Percentiles rank a stretch among this genome's conserved stretches.
These are phyloP conservation scores for Cygnus olor DNA, from an alignment of 2,797 vertebrate genomes.

Conservation along the genomic window DNA sequence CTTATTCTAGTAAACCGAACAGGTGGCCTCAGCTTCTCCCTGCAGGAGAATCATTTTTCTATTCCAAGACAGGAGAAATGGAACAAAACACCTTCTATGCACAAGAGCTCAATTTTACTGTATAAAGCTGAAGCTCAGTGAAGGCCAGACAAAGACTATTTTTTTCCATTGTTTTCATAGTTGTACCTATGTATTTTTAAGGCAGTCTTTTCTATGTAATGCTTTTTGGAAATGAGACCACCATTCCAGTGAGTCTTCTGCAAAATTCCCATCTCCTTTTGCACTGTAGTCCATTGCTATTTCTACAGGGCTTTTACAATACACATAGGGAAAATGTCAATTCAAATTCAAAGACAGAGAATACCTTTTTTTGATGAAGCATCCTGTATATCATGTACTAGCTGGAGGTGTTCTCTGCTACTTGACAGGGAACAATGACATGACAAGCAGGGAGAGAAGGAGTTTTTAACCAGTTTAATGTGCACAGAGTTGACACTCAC, in stretches of 20 bases:
- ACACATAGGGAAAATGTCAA: conserved; percentile 35
- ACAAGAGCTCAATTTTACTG: not conserved
- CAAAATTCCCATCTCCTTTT: not conserved
- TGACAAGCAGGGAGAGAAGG: conserved; percentile 12
- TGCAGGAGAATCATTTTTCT: conserved; percentile 1
- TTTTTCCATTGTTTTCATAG: not conserved
- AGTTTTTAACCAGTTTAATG: conserved; percentile 46
- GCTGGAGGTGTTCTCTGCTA: conserved; percentile 51
- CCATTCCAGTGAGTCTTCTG: not conserved
- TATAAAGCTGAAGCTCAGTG: not conserved
- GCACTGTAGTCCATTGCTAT: not conserved
- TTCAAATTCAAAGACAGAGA: conserved; percentile 58
- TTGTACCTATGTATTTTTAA: not conserved
- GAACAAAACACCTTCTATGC: not conserved
- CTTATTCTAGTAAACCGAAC: conserved; percentile 38
- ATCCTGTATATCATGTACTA: conserved; percentile 54
- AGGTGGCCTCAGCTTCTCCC: not conserved
- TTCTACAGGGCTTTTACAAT: conserved; percentile 31
- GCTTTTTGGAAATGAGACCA: conserved; percentile 4
- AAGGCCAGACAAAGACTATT: not conserved
- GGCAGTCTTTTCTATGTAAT: not conserved
- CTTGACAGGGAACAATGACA: conserved; percentile 55
- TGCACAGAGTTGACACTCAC: conserved; percentile 6
- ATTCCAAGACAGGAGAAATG: not conserved
- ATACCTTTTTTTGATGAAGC: conserved; percentile 51